Evolutionary conservation across 2,888 invertebrate species (phyloP), one percentile per base, ranked within the genome.

Genomic region (Lycia hirtaria): DNA sequence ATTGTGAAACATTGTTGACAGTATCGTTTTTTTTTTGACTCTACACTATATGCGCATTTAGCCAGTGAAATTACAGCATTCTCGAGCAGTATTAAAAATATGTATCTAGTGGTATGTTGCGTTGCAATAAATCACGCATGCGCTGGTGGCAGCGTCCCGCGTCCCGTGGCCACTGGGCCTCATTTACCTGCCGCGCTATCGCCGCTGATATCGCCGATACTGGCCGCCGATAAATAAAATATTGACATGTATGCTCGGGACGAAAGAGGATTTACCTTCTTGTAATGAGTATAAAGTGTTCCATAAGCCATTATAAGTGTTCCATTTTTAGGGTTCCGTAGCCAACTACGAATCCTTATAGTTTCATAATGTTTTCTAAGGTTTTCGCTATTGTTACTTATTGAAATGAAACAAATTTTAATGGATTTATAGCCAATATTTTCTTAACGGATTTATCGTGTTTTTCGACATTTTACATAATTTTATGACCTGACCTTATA

Each of bases 201-300:
- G 73, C 60, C 56, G 63, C 70, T 72, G 87, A 87, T 88, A 88
- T 88, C 87, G 71, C 57, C 64, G 89, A 89, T 89, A 86, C 69
- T 65, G 76, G 51, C 40, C 65, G 67, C 61, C 84, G 87, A 88
- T 89, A 89, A 88, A 89, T 89, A 88, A 86, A 82, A 88, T 88
- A 88, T 84, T 85, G 88, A 86, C 83, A 76, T 61, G 84, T 72
- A 84, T 76, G 77, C 69, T 56, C 69, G 47, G 20, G 50, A 20
- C 4, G 12, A 38, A 17, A 20, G 20, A 37, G 3, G 12, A 15
- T 12, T 19, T 20, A 6, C n/a, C n/a, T n/a, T 2, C 59, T 15
- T 20, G 3, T 37, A n/a, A n/a, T n/a, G n/a, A n/a, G n/a, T n/a
- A n/a, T n/a, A n/a, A n/a, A n/a, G n/a, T n/a, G n/a, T n/a, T n/a